Conservation (phyloP, 1,140 invertebrate genomes). For the Bombus affinis region DNA sequence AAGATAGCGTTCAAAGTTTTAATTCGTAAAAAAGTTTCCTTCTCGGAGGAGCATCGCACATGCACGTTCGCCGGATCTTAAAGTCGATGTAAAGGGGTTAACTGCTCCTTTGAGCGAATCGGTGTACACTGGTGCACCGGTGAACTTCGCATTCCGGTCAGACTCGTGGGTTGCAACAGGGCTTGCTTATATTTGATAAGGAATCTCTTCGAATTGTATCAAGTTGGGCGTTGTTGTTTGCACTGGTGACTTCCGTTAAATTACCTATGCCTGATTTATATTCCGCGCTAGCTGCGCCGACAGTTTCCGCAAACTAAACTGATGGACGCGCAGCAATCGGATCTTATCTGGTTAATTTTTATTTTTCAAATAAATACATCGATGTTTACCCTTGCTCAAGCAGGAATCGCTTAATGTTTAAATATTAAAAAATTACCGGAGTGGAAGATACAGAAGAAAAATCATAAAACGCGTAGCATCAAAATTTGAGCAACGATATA, state of each 20-base stretch:
- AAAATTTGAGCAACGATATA: neutral
- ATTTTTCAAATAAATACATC: neutral
- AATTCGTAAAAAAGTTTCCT: neutral
- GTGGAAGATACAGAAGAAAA: neutral
- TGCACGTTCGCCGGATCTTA: neutral
- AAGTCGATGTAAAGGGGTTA: constrained; percentile 22
- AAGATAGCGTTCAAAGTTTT: neutral
- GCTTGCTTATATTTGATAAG: constrained; percentile 14
- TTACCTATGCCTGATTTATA: constrained; percentile 26
- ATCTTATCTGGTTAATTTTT: too few relatives aligned
- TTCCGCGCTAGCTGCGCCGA: neutral
- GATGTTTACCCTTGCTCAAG: too few relatives aligned
- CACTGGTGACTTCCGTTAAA: constrained; percentile 23
- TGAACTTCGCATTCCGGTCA: neutral
- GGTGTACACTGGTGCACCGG: neutral
- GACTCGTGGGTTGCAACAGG: neutral
- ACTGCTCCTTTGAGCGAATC: constrained; percentile 30
- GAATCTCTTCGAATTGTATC: constrained; percentile 2
- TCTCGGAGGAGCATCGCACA: neutral
- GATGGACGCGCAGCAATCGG: neutral
- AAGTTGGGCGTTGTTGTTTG: neutral
- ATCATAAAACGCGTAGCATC: neutral
- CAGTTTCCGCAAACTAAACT: constrained; percentile 5
- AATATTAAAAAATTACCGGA: neutral
- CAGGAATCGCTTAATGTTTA: neutral